These are phyloP conservation scores for Athrips mouffetella DNA, from an alignment of 2,888 invertebrate species.

Conservation along the genomic window DNA sequence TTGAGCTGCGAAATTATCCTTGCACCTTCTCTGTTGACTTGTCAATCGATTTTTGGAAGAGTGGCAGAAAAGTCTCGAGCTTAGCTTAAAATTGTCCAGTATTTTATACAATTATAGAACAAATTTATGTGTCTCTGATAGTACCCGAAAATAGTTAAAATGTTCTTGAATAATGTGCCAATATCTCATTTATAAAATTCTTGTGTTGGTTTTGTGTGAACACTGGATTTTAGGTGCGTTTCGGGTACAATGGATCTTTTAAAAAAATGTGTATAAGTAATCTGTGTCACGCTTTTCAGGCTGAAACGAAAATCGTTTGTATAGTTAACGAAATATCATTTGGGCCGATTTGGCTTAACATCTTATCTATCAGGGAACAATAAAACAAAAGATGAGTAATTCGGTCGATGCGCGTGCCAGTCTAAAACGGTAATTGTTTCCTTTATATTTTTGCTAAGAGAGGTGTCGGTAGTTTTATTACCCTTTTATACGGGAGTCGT, in stretches of 20 bases:
- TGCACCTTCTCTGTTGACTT: neutral
- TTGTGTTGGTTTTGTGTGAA: neutral
- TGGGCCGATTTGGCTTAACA: no score
- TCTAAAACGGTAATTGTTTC: no score
- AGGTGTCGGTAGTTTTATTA: no score
- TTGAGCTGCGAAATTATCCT: conserved; percentile 15
- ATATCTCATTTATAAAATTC: neutral
- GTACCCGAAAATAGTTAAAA: neutral
- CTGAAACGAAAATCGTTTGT: no score
- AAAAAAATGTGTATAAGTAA: neutral
- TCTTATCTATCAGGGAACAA: no score
- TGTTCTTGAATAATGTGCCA: conserved; percentile 3
- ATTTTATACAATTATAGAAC: conserved; percentile 31
- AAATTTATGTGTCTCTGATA: conserved; percentile 31
- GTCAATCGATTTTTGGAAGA: neutral
- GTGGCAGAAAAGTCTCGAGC: neutral
- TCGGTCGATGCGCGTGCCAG: no score
- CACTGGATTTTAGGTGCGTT: conserved; percentile 11
- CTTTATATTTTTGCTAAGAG: no score
- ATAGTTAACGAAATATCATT: no score
- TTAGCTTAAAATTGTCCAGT: neutral
- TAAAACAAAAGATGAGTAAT: no score
- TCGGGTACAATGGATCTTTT: conserved; percentile 4
- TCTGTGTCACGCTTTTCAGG: no score
- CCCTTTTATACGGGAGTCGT: no score